Conservation (phyloP, 2,113 vertebrate genomes). For the Entomyzon cyanotis region DNA sequence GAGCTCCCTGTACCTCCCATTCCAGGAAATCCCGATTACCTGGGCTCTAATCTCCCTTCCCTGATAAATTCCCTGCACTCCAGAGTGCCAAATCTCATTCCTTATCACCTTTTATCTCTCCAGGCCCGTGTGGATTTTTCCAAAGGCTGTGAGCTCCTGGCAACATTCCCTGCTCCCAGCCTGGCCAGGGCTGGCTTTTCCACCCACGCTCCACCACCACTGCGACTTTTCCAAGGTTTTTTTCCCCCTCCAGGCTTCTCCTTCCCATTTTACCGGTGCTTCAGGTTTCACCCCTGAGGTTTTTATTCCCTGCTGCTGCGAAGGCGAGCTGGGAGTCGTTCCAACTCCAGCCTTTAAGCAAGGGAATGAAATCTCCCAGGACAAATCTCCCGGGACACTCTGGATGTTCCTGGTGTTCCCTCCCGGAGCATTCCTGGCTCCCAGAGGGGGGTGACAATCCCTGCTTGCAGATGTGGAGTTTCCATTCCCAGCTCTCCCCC, state of each 20-base stretch:
- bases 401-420: not conserved
- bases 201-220: not conserved
- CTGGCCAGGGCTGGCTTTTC: not conserved
- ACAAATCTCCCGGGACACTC: not conserved
- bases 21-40: not conserved
- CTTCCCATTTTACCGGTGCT: not conserved
- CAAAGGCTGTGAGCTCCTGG: not conserved
- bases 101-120: not conserved
- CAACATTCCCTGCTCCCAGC: not conserved
- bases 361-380: not conserved
- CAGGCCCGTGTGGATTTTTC: not conserved
- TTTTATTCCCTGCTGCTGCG: not conserved
- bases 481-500: not conserved
- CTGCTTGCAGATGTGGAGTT: not conserved
- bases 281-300: not conserved
- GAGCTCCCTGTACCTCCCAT: not conserved
- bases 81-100: not conserved
- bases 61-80: not conserved
- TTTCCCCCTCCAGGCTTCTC: not conserved
- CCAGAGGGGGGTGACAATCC: not conserved
- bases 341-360: not conserved
- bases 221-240: not conserved
- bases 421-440: accelerated
- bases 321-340: not conserved
- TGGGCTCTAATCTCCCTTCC: not conserved